Conservation (phyloP, 2,797 vertebrate genomes). For the Lepidocolaptes lacrymiger region DNA sequence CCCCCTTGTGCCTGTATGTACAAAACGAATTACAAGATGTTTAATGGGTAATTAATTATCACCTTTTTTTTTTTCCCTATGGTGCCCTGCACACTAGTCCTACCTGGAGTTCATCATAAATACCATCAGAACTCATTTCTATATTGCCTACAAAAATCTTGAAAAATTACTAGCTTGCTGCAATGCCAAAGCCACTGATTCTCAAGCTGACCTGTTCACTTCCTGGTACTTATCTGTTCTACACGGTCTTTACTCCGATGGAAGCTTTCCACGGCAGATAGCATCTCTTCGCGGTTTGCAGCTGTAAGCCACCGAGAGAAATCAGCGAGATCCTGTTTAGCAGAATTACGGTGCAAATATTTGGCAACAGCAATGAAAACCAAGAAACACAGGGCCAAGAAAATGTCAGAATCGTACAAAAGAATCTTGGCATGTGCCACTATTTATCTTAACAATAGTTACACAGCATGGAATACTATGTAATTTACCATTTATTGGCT, state of each 20-base stretch:
- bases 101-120: too few species aligned
- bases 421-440: background rate
- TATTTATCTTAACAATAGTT: constrained; percentile 11
- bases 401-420: background rate
- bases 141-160: background rate
- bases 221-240: background rate
- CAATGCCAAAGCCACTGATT: background rate
- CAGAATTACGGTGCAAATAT: background rate
- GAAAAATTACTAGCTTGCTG: rapidly evolving
- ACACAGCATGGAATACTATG: background rate
- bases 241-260: background rate
- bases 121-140: background rate
- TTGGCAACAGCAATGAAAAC: background rate
- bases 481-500: background rate
- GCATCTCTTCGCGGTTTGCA: background rate
- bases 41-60: background rate
- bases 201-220: background rate
- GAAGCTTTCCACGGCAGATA: background rate
- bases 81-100: too few species aligned
- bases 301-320: rapidly evolving
- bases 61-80: background rate
- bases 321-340: background rate
- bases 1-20: background rate
- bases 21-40: background rate
- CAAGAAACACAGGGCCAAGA: background rate